A percentile compares a stretch with the other conserved stretches of the same genome.
These are phyloP conservation scores for Zonitis immaculata DNA, from an alignment of 2,888 invertebrate genomes.

Conservation along the genomic window DNA sequence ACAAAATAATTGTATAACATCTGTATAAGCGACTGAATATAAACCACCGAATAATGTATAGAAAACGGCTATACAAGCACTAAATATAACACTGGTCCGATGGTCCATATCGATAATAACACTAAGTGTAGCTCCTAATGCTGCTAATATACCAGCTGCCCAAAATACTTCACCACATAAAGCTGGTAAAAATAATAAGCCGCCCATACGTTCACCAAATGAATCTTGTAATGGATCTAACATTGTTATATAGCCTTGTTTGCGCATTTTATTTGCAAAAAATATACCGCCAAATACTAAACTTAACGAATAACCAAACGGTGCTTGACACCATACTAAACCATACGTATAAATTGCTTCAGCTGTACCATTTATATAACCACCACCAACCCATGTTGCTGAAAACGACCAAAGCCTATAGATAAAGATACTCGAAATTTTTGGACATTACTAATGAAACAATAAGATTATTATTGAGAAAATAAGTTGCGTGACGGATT, in stretches of 20 bases:
- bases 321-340: constrained; percentile 96
- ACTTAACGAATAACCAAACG: constrained; percentile 96
- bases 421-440: too few species aligned
- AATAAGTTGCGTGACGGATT: too few species aligned
- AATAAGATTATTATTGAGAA: too few species aligned
- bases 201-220: constrained; percentile 97
- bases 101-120: constrained; percentile 97
- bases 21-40: constrained; percentile 98
- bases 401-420: background rate
- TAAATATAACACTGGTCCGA: constrained; percentile 86
- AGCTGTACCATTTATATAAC: constrained; percentile 98
- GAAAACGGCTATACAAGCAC: constrained; percentile 92
- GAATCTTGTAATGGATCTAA: constrained; percentile 95
- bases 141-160: constrained; percentile 97
- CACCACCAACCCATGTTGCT: constrained; percentile 99
- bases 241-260: constrained; percentile 98
- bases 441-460: too few species aligned
- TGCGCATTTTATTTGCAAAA: constrained; percentile 97
- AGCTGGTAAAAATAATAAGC: constrained; percentile 91
- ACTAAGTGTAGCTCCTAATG: constrained; percentile 90
- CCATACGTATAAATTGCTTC: constrained; percentile 93
- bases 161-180: constrained; percentile 98
- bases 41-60: constrained; percentile 97
- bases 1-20: constrained; percentile 96
- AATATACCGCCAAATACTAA: constrained; percentile 95